phyloP scores from a whole-genome alignment of 2,797 vertebrate species.

The Brachyalestes nurse region DNA sequence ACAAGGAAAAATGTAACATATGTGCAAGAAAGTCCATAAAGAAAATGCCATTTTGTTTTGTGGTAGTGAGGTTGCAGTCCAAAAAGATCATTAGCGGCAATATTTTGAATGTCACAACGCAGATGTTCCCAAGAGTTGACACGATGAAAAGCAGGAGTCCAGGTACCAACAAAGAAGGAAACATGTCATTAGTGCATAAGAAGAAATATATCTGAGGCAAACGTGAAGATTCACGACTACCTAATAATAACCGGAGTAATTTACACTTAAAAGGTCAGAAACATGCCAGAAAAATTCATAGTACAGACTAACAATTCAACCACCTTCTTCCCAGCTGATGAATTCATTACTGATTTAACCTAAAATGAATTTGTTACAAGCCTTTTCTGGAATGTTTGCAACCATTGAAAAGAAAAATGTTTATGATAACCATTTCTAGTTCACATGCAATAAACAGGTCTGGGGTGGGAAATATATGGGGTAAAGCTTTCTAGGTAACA shows the following conservation, averaged over 20 bases:
- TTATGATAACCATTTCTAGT: background rate
- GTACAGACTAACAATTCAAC: background rate
- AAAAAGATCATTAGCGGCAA: constrained; percentile 50
- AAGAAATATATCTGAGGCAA: constrained; percentile 26
- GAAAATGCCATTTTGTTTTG: constrained; percentile 8
- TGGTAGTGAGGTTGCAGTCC: background rate
- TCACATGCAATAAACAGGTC: background rate
- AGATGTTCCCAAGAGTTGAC: constrained; percentile 76
- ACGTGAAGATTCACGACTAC: constrained; percentile 6
- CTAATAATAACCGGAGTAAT: background rate
- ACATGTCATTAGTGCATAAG: constrained; percentile 86
- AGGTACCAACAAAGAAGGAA: constrained; percentile 84
- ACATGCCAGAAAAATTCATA: constrained; percentile 39
- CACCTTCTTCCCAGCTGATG: too few relatives aligned
- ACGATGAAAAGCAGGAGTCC: constrained; percentile 79
- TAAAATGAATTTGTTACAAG: background rate
- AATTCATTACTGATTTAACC: background rate
- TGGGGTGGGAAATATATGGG: background rate
- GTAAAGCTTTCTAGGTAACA: background rate
- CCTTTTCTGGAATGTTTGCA: constrained; percentile 36
- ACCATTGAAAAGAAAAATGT: constrained; percentile 10
- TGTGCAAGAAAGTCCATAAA: constrained; percentile 47
- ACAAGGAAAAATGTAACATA: background rate
- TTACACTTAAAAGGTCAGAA: constrained; percentile 5
- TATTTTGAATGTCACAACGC: constrained; percentile 70